Evolutionary conservation across 2,888 invertebrate species (phyloP).

Genomic region (Geophilus truncorum): DNA sequence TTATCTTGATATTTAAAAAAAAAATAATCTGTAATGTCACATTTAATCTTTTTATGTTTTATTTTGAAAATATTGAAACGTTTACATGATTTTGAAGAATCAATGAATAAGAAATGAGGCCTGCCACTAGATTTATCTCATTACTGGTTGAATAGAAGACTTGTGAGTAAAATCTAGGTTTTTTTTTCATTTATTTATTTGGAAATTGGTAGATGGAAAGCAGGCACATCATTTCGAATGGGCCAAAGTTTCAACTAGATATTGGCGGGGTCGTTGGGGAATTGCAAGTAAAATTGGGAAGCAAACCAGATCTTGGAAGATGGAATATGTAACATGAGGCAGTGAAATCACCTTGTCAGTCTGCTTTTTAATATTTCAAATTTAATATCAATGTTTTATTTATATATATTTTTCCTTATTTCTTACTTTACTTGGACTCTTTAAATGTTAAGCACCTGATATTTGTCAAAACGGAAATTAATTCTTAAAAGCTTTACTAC

Average conservation of each 20-base stretch:
- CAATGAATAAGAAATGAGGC: conserved; percentile 5
- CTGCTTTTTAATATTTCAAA: conserved; percentile 16
- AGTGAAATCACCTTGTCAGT: conserved; percentile 10
- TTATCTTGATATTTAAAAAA: too few relatives aligned
- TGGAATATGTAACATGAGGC: background rate
- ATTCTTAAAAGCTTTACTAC: too few relatives aligned
- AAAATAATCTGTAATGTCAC: background rate
- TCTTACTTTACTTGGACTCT: too few relatives aligned
- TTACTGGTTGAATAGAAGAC: background rate
- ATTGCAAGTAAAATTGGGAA: background rate
- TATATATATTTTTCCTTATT: background rate
- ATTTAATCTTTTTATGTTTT: background rate
- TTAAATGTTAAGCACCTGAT: background rate
- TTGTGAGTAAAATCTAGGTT: background rate
- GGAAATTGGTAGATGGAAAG: background rate
- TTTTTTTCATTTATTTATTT: background rate
- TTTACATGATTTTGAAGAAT: conserved; percentile 1
- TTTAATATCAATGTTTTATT: conserved; percentile 8
- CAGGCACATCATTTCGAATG: background rate
- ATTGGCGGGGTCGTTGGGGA: background rate
- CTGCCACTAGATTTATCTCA: background rate
- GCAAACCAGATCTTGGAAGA: background rate
- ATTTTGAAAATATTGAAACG: background rate
- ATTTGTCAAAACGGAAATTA: background rate
- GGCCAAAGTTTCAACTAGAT: background rate